phyloP scores from a whole-genome alignment of 2,888 invertebrate genomes.

The Orthonevra nobilis region DNA sequence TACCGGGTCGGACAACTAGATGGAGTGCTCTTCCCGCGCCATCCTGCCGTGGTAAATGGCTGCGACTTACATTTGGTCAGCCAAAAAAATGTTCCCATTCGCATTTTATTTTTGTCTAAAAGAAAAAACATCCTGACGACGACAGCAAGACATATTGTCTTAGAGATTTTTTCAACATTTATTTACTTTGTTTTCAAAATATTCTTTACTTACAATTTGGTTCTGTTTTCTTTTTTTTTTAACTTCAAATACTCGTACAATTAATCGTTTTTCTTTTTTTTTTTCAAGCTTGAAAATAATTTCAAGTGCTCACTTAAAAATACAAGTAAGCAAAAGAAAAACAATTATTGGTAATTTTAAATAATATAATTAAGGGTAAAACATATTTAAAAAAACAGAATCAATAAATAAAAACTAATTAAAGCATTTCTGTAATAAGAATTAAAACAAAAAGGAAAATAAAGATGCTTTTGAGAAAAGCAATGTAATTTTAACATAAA shows the following conservation, averaged over 20 bases:
- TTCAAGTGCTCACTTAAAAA: conserved; percentile 44
- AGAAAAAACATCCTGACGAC: background rate
- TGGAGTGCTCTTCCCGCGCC: conserved; percentile 93
- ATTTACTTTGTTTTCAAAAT: background rate
- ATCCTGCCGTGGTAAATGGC: conserved; percentile 94
- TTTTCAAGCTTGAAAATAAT: conserved; percentile 11
- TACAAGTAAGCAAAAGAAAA: conserved; percentile 14
- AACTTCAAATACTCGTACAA: conserved; percentile 28
- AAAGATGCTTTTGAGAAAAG: conserved; percentile 60
- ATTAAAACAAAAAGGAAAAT: conserved; percentile 42
- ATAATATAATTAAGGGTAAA: conserved; percentile 48
- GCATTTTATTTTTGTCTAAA: conserved; percentile 80
- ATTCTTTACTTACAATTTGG: background rate
- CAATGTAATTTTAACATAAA: conserved; percentile 66
- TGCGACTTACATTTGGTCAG: conserved; percentile 82
- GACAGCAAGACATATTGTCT: conserved; percentile 61
- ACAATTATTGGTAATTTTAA: conserved; percentile 52
- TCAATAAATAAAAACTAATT: conserved; percentile 36
- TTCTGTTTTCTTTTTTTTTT: conserved; percentile 1
- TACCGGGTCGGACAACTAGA: conserved; percentile 86
- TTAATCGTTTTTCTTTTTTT: conserved; percentile 22
- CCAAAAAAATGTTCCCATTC: conserved; percentile 79
- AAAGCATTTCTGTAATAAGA: conserved; percentile 61
- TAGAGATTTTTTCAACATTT: conserved; percentile 14
- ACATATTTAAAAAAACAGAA: conserved; percentile 10